A percentile compares a stretch with the other conserved stretches of the same genome.
Evolutionary conservation across 2,888 invertebrate genomes (phyloP).

Genomic region (Hydriomena furcata): DNA sequence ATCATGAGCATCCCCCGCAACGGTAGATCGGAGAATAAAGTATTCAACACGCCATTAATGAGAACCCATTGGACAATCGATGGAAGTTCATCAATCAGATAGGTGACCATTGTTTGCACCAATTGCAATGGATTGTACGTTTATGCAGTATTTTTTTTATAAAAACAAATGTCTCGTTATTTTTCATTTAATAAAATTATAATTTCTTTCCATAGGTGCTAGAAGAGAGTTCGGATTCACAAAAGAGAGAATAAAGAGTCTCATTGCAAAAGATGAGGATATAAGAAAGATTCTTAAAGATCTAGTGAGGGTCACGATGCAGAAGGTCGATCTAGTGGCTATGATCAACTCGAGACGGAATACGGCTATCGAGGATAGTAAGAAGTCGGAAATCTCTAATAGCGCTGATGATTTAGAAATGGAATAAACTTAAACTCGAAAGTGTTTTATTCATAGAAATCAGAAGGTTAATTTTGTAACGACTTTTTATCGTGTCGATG

Average conservation of each 20-base stretch:
- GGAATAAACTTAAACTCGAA: slow-evolving; percentile 1
- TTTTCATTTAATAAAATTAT: neutral
- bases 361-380: slow-evolving; percentile 1
- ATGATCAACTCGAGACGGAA: slow-evolving; percentile 44
- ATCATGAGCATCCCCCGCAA: too few species aligned
- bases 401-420: slow-evolving; percentile 30
- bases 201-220: slow-evolving; percentile 29
- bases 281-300: slow-evolving; percentile 75
- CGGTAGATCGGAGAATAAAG: too few species aligned
- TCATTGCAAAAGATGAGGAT: slow-evolving; percentile 69
- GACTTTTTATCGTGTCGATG: too few species aligned
- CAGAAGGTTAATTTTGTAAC: too few species aligned
- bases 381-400: slow-evolving; percentile 12
- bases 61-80: too few species aligned
- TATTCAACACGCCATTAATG: too few species aligned
- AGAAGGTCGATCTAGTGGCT: slow-evolving; percentile 68
- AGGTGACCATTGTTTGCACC: too few species aligned
- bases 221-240: slow-evolving; percentile 59
- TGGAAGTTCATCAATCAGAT: too few species aligned
- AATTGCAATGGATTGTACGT: too few species aligned
- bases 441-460: too few species aligned
- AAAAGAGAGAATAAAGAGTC: slow-evolving; percentile 62
- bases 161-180: too few species aligned
- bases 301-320: slow-evolving; percentile 72
- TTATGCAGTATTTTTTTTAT: too few species aligned